These are phyloP conservation scores for Rhynchomys soricoides DNA, from an alignment of 2,113 vertebrate genomes.

Conservation along the genomic window DNA sequence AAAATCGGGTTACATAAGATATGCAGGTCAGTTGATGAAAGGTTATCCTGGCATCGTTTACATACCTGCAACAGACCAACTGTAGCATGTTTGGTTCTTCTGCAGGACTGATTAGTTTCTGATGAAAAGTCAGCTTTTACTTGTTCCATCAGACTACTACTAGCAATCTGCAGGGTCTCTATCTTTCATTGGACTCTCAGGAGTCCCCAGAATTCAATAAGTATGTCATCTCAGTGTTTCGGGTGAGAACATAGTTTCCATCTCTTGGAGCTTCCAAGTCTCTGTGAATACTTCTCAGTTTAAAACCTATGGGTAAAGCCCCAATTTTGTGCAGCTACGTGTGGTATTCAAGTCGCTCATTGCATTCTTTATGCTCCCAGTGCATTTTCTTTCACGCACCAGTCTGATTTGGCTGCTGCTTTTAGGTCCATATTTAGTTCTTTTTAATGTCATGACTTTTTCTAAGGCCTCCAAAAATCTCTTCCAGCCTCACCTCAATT, in stretches of 20 bases:
- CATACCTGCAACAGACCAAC: background rate
- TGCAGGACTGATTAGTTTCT: background rate
- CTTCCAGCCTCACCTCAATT: constrained; percentile 3
- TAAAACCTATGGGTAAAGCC: background rate
- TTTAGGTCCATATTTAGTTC: background rate
- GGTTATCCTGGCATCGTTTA: background rate
- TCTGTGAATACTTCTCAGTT: background rate
- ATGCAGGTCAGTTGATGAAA: background rate
- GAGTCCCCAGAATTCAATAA: background rate
- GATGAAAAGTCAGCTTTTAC: background rate
- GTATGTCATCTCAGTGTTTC: background rate
- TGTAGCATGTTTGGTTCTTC: background rate
- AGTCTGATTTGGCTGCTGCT: background rate
- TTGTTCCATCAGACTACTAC: background rate
- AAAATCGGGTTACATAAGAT: background rate
- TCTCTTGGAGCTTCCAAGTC: background rate
- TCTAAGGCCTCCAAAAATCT: background rate
- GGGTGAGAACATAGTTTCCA: background rate
- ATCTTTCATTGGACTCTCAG: background rate
- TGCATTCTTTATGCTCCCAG: background rate
- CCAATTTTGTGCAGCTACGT: background rate
- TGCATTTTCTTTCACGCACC: background rate
- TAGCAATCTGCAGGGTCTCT: background rate
- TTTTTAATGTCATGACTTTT: background rate
- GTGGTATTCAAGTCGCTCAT: background rate